Evolutionary conservation across 2,888 invertebrate genomes (phyloP).

Genomic region (Pachliopta kotzebuea): DNA sequence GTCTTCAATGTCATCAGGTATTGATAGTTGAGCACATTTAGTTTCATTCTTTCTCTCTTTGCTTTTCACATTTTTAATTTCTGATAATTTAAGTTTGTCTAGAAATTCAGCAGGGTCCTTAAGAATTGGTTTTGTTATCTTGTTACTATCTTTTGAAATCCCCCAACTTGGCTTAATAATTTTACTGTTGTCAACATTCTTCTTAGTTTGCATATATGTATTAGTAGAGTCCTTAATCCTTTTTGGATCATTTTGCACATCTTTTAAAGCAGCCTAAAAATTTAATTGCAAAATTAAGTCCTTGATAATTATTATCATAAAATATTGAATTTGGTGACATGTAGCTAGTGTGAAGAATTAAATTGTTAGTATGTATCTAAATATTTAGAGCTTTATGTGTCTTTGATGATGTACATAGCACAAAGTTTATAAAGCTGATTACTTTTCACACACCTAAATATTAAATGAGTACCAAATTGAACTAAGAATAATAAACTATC

Average conservation of each 20-base stretch:
- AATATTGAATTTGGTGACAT: too few relatives aligned
- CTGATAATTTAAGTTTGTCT: slow-evolving; percentile 56
- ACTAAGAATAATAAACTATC: too few relatives aligned
- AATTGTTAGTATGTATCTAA: too few relatives aligned
- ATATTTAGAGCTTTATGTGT: too few relatives aligned
- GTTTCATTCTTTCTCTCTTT: slow-evolving; percentile 35
- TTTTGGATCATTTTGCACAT: slow-evolving; percentile 47
- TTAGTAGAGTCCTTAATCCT: slow-evolving; percentile 53
- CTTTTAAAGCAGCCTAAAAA: slow-evolving; percentile 56
- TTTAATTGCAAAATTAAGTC: too few relatives aligned
- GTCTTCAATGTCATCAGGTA: slow-evolving; percentile 81
- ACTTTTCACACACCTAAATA: too few relatives aligned
- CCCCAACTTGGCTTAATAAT: slow-evolving; percentile 53
- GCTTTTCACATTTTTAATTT: slow-evolving; percentile 34
- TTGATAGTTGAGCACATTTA: slow-evolving; percentile 26
- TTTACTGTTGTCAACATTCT: slow-evolving; percentile 46
- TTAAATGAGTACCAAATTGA: too few relatives aligned
- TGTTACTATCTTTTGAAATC: slow-evolving; percentile 43
- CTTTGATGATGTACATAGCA: too few relatives aligned
- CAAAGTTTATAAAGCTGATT: too few relatives aligned
- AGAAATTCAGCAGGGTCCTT: slow-evolving; percentile 62
- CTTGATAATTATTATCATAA: too few relatives aligned
- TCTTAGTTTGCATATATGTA: slow-evolving; percentile 48
- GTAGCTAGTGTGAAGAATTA: too few relatives aligned
- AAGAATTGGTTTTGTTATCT: slow-evolving; percentile 48